These are phyloP conservation scores for Mesitornis unicolor DNA, from an alignment of 2,113 vertebrate genomes.

Conservation along the genomic window DNA sequence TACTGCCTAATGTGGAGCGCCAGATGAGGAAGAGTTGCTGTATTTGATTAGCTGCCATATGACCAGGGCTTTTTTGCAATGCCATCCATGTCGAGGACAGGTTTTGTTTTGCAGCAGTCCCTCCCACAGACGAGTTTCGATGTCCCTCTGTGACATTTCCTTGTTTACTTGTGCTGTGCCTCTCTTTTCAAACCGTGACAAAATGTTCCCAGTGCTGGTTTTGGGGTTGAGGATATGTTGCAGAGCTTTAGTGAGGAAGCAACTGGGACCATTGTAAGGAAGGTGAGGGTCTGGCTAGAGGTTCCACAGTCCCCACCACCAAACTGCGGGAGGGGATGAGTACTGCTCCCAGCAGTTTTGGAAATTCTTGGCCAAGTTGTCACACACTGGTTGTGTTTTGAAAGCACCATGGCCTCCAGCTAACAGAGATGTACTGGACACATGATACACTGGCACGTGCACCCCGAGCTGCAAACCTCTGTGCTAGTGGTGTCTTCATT, in stretches of 20 bases:
- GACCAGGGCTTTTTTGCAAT: background rate
- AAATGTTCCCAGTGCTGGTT: background rate
- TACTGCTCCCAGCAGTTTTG: rapidly evolving
- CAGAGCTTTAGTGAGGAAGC: slow-evolving; percentile 76
- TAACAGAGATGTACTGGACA: background rate
- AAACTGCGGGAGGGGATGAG: rapidly evolving
- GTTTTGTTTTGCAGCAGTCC: background rate
- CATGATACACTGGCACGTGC: rapidly evolving
- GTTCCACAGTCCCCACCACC: rapidly evolving
- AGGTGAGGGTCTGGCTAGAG: background rate
- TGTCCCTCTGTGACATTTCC: background rate
- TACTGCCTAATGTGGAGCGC: rapidly evolving
- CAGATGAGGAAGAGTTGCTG: background rate
- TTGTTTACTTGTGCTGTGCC: background rate
- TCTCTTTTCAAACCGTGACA: background rate
- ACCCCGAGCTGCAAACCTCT: background rate
- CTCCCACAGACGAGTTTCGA: background rate
- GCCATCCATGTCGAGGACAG: background rate
- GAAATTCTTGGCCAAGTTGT: background rate
- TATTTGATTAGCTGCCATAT: background rate
- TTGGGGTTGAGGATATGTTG: background rate
- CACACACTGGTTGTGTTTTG: rapidly evolving
- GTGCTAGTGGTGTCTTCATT: background rate
- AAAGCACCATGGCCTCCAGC: background rate
- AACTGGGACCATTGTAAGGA: slow-evolving; percentile 70